Evolutionary conservation across 2,113 vertebrate genomes (phyloP), one percentile per base, ranked within the genome.

Genomic region (Pollimyrus isidori): DNA sequence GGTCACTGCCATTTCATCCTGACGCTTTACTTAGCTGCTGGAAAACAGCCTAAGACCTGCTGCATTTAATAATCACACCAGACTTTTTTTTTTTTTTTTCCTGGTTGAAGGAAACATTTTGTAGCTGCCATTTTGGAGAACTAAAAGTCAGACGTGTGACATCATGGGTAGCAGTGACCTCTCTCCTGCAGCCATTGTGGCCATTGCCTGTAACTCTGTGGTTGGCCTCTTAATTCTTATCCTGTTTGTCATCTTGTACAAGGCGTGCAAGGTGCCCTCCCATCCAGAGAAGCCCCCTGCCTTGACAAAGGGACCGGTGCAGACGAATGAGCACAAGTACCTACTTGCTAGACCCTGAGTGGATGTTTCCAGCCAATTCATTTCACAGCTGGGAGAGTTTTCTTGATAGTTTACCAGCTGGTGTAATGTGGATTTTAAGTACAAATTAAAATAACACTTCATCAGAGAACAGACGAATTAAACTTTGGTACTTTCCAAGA

Each of bases 241-340:
- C 83, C 95, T 96, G 50, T 95, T 96, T 45, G 92, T 93, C 23
- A 94, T 96, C 91, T 93, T 96, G 84, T 96, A 93, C 93, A 96
- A 95, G 90, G 96, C 96, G 88, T 96, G 96, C 92, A 93, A 95
- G 92, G 95, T 96, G 89, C 96, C 96, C 88, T 95, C 96, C 85
- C 92, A 89, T 82, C 94, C 90, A 56, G 93, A 95, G 84, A 95
- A 91, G 39, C 91, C 86, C 69, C 92, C 94, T 26, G 69, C 52
- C 0, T 91, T 86, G 45, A 52, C 56, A n/a, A 23, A 88, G 15
- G 39, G 58, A 48, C 91, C 89, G 6, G 91, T 91, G 48, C 90
- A 92, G 84, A 94, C 50, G 11, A 89, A 88, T 3, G 94, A 95
- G 82, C 92, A 95, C 17, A 96, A 94, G 91, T 96, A 95, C 92